These are phyloP conservation scores for Oxyteleia sp. DNA, from an alignment of 2,888 invertebrate species.

Conservation along the genomic window DNA sequence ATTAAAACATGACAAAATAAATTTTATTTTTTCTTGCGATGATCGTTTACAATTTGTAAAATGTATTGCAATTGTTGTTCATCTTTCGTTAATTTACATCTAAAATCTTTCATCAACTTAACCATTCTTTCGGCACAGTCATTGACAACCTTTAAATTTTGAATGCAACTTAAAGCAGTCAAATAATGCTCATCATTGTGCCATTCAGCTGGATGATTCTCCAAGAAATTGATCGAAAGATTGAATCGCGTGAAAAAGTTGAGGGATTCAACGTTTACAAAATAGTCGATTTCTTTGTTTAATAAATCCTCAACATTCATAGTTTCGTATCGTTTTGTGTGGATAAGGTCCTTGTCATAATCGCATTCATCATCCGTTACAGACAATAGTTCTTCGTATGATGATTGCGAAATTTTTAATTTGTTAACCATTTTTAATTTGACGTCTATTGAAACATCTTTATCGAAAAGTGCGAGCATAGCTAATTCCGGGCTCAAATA, in stretches of 20 bases:
- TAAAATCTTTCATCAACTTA: slow-evolving; percentile 6
- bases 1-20: too few species aligned
- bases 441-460: neutral
- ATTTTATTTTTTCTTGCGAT: too few species aligned
- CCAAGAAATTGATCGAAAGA: neutral
- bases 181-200: neutral
- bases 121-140: slow-evolving; percentile 4
- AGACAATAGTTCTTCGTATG: neutral
- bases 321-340: slow-evolving; percentile 7
- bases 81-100: too few species aligned
- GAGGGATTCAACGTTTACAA: neutral
- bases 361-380: slow-evolving; percentile 2
- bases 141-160: slow-evolving; percentile 3
- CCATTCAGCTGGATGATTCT: neutral
- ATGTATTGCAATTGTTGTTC: neutral
- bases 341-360: neutral
- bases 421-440: neutral
- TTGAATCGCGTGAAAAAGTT: slow-evolving; percentile 4
- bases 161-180: neutral
- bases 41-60: too few species aligned
- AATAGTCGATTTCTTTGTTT: neutral
- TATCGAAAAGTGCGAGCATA: neutral
- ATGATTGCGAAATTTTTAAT: neutral
- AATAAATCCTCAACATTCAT: neutral
- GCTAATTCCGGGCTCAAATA: slow-evolving; percentile 1